Conservation (phyloP, 2,888 invertebrate species). For the Glyphotaelius pellucidus region DNA sequence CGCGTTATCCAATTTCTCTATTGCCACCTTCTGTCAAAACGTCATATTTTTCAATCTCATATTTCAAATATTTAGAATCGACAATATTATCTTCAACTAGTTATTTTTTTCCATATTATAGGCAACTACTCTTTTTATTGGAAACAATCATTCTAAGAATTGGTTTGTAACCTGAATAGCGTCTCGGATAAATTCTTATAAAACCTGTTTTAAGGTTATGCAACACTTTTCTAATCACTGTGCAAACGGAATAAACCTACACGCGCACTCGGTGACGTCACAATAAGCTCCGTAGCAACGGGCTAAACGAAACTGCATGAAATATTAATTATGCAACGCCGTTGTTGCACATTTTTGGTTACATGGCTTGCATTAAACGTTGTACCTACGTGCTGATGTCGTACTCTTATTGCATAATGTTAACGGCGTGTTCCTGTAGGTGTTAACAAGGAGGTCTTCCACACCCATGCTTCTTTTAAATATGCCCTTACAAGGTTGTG, state of each 20-base stretch:
- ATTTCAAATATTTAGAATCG: too few species aligned
- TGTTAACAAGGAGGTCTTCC: background rate
- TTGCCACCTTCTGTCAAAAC: too few species aligned
- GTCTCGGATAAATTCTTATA: too few species aligned
- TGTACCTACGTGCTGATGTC: background rate
- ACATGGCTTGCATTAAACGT: background rate
- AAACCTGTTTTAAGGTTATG: background rate
- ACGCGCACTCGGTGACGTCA: background rate
- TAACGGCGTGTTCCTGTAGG: background rate
- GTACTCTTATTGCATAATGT: background rate
- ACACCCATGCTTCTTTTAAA: background rate
- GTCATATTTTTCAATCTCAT: too few species aligned
- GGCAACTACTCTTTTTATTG: too few species aligned
- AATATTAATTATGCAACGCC: constrained; percentile 2
- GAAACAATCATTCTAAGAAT: too few species aligned
- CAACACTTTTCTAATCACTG: background rate
- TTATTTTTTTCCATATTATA: too few species aligned
- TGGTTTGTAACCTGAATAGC: too few species aligned
- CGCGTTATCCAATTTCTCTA: too few species aligned
- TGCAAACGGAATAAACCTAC: background rate
- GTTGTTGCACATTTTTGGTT: background rate
- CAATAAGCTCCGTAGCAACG: background rate
- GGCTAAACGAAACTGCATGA: background rate
- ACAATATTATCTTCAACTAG: too few species aligned
- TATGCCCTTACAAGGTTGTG: background rate